Conservation (phyloP, 2,797 vertebrate genomes). For the Cetoscarus ocellatus region DNA sequence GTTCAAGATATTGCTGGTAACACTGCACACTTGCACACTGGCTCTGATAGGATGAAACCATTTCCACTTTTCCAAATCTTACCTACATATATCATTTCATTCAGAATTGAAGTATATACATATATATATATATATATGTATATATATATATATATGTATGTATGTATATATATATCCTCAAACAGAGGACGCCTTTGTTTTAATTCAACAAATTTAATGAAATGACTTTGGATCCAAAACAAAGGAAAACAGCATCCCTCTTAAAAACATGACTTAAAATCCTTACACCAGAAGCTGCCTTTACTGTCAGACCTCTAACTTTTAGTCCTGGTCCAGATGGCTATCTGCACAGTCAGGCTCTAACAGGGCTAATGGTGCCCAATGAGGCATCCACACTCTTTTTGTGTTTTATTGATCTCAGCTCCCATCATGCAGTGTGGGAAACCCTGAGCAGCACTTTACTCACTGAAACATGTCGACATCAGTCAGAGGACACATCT, state of each 20-base stretch:
- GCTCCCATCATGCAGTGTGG: slow-evolving; percentile 57
- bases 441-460: slow-evolving; percentile 48
- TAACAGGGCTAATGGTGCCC: slow-evolving; percentile 19
- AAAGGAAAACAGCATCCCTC: no score
- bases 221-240: no score
- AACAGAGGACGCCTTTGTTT: slow-evolving; percentile 23
- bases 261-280: background rate
- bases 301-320: background rate
- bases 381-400: slow-evolving; percentile 51
- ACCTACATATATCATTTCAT: no score
- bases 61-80: no score
- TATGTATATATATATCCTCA: no score
- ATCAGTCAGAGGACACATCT: slow-evolving; percentile 28
- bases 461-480: slow-evolving; percentile 13
- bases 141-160: no score
- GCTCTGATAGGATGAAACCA: no score
- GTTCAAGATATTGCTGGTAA: no score
- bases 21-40: no score
- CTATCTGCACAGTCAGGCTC: slow-evolving; percentile 8
- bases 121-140: no score
- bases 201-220: background rate
- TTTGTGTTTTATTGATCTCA: slow-evolving; percentile 49
- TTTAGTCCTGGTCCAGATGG: slow-evolving; percentile 45
- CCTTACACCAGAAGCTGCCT: background rate
- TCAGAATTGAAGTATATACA: no score